Base-by-base conservation (phyloP, 2,113 vertebrate genomes). In the Caranx melampygus region DNA sequence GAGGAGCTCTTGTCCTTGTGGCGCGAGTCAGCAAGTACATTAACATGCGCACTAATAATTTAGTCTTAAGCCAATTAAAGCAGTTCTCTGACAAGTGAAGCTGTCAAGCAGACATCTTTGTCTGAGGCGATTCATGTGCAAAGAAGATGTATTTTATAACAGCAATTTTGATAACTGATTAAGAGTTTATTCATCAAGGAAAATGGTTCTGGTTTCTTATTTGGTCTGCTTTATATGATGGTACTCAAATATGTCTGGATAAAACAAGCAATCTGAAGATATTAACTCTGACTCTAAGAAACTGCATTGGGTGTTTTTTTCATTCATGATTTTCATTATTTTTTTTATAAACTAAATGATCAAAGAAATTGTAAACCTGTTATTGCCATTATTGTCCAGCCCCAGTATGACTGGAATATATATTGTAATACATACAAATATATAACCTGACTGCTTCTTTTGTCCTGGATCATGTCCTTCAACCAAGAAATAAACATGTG, bases 41-140 rank as follows among this genome's bases (percentile, higher is more conserved):
- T 69, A 71, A 69, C 71, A 16, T n/a, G 78, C 18, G 6, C 68
- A 0, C 72, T 78, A 59, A 61, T 78, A 16, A 78, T 64, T 73
- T 44, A 37, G 75, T 77, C 64, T 68, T 34, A 49, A 72, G 67
- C 26, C 84, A 85, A 89, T 89, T 84, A 83, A 57, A 63, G 62
- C 34, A 8, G 20, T 72, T 84, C 68, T 31, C 47, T 47, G 79
- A 78, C 75, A 60, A 69, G 67, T n/a, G 73, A 51, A 74, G 83
- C 76, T 54, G 83, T 83, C 86, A 55, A 8, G 69, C 5, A 45
- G 70, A 81, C 26, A 67, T 45, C 54, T 78, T 71, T 21, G 57
- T 86, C 52, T 45, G 18, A 26, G 21, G 35, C 12, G 1, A 65
- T 63, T 37, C 42, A 26, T 55, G n/a, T 51, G 12, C 21, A 55